A percentile compares a stretch with the other conserved stretches of the same genome.
phyloP scores from a whole-genome alignment of 2,113 vertebrate genomes.

The Solea senegalensis region DNA sequence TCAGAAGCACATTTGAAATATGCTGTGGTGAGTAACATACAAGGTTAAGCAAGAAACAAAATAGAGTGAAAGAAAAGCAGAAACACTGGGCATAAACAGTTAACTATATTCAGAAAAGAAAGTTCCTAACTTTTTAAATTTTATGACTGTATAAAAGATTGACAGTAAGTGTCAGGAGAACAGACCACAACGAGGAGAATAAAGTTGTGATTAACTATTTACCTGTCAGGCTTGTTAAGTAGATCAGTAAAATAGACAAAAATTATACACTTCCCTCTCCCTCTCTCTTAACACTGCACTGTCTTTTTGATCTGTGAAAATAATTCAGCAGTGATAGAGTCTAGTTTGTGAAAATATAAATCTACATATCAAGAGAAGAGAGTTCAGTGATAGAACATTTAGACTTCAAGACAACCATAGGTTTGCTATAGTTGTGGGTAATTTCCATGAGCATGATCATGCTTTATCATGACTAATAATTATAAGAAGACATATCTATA shows the following conservation, averaged over 20 bases:
- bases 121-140: not conserved
- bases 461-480: too few relatives aligned
- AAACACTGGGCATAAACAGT: not conserved
- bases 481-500: too few relatives aligned
- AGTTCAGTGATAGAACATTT: too few relatives aligned
- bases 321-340: not conserved
- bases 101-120: not conserved
- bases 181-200: not conserved
- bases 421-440: too few relatives aligned
- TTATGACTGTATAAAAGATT: not conserved
- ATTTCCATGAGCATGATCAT: too few relatives aligned
- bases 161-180: not conserved
- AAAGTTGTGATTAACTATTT: not conserved
- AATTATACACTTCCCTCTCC: not conserved
- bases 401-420: too few relatives aligned
- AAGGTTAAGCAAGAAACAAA: not conserved
- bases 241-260: not conserved
- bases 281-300: not conserved
- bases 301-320: not conserved
- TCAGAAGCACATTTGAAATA: too few relatives aligned
- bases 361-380: not conserved
- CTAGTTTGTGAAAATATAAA: not conserved
- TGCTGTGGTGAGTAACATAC: too few relatives aligned
- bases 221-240: not conserved
- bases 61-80: not conserved